Base-by-base conservation (phyloP, 2,113 vertebrate species). In the Pygoscelis antarcticus region DNA sequence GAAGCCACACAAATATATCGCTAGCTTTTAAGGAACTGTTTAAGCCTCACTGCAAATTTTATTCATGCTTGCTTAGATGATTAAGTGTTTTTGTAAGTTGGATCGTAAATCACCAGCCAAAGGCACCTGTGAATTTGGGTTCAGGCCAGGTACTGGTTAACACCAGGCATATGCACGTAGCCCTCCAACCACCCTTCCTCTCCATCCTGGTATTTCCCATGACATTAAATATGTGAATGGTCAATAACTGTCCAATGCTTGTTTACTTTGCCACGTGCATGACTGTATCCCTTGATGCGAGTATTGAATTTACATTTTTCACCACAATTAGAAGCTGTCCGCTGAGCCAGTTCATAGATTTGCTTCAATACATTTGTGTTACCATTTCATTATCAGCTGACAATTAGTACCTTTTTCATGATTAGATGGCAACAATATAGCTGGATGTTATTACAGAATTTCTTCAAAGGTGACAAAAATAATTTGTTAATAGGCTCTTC, bases 241-340 rank as follows among this genome's bases (percentile, higher is more conserved):
- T 77, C 79, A 70, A 30, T 38, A 83, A 64, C 34, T 77, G 62
- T 47, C 25, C 51, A 54, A 2, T 0, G 0, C 27, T 77, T 83
- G 17, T 86, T 93, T 83, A 14, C 19, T 49, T 70, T 27, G 16
- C 71, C 16, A 2, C 34, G 36, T 83, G 54, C 90, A 72, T 52
- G 89, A 38, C 60, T 89, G 70, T 65, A 54, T 38, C 42, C 4
- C 3, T 65, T 78, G 71, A 93, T 83, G 55, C 0, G 2, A 16
- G 1, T 86, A 84, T 87, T 75, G 86, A 55, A 75, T 93, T 93
- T 64, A 64, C 47, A 72, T 94, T 91, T 89, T 46, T 85, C 77
- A 87, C 23, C 14, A 17, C 40, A 89, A 29, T 75, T 42, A 91
- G 52, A 61, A 68, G 42, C 64, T 94, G 51, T 57, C 47, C 3